Evolutionary conservation across 2,888 invertebrate species (phyloP), one percentile per base, ranked within the genome.

Genomic region (Cryptocephalus primarius): DNA sequence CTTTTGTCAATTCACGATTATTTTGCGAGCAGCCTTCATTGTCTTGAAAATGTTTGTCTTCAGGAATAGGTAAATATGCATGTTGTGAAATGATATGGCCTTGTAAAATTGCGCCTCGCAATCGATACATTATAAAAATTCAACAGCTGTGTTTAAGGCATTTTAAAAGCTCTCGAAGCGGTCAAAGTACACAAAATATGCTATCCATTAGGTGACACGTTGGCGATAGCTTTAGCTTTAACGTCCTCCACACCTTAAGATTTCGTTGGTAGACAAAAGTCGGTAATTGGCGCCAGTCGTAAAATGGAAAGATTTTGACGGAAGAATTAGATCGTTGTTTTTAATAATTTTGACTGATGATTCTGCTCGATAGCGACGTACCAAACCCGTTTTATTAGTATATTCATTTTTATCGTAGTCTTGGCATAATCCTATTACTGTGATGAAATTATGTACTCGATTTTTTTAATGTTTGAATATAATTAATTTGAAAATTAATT

Each of bases 71-170:
- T 22, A 22, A 22, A 22, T 22, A 22, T 22, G 22, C 22, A 22
- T 22, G 52, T 60, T 60, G 59, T 55, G 58, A 58, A 60, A 60
- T 55, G 50, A 55, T 51, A 45, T 60, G 61, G 55, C 62, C 62
- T 62, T 62, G 59, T 54, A 55, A 56, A 12, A 55, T 49, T 54
- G 58, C 50, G 57, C 57, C 60, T 57, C 59, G 61, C 61, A 62
- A 60, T 62, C 59, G 53, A 63, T 59, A 60, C 60, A 56, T 58
- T 57, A 58, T 57, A 59, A 58, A 53, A 58, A 55, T 56, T 51
- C 53, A 62, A 62, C 62, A 63, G 62, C 61, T 62, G 63, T 59
- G 59, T 58, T 57, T 57, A 56, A 52, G 49, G 50, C 52, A 49
- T 50, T 53, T 53, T 52, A 53, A 55, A 56, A 48, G 53, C 56